Evolutionary conservation across 1,140 invertebrate species (phyloP), one percentile per base, ranked within the genome.

Genomic region (Samia ricini): DNA sequence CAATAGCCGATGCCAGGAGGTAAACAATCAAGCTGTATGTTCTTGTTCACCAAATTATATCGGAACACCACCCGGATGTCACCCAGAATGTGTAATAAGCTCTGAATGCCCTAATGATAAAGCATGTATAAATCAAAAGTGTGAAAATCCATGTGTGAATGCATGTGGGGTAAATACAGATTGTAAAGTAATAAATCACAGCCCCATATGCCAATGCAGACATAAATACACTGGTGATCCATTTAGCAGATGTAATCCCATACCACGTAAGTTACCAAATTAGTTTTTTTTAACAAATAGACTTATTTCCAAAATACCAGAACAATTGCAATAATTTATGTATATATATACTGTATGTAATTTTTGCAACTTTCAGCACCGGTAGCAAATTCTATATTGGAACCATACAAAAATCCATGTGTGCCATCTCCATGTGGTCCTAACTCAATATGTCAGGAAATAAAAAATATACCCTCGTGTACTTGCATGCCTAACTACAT

Each of bases 351-450:
- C n/a, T n/a, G n/a, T 23, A 59, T 29, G 23, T 56, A n/a, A n/a
- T 29, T 61, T 18, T 68, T 64, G 66, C 73, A 63, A 52, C 72
- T 80, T 88, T 69, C 67, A 87, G 83, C 81, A 51, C 83, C 84
- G 21, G 64, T 86, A 48, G 70, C 84, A 52, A 81, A 90, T 70
- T 83, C 87, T 42, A 79, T 77, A 54, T 68, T 89, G 50, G 88
- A 91, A 72, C 92, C 94, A 29, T 94, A 93, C 68, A 82, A 77
- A 70, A 92, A 95, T 83, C 95, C 95, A 36, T 96, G 95, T 80
- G 84, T 94, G 10, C 95, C 95, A 36, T 94, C 94, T 36, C 95
- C 95, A 19, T 96, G 95, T 83, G 95, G 95, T 4, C 91, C 93
- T 19, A 92, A 94, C 74, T 92, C 94, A 4, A 90, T 95, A 73